These are phyloP conservation scores for Poecilia wingei DNA, from an alignment of 2,797 vertebrate species.

Conservation along the genomic window DNA sequence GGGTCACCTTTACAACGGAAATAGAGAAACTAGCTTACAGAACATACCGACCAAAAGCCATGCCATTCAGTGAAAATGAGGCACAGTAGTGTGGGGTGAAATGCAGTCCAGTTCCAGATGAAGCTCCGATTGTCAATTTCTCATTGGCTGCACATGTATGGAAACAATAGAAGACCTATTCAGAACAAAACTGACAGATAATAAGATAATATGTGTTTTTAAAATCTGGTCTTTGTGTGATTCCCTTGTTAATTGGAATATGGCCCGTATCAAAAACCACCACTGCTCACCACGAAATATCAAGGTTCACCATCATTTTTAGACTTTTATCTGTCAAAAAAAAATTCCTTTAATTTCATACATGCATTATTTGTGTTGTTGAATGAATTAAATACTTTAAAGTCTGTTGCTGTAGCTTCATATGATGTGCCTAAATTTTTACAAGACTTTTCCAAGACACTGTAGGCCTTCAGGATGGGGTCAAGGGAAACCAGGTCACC, in stretches of 20 bases:
- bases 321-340: not conserved
- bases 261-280: not conserved
- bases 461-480: slow-evolving; percentile 26
- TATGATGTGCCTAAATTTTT: not conserved
- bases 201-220: not conserved
- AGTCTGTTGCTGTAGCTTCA: not conserved
- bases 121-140: not conserved
- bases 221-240: not conserved
- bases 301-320: not conserved
- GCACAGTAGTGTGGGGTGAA: not conserved
- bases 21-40: no score
- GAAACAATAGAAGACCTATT: not conserved
- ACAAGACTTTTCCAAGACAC: not conserved
- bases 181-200: not conserved
- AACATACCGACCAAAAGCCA: no score
- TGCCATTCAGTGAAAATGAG: no score
- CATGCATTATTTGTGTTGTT: not conserved
- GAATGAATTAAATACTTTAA: not conserved
- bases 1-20: no score
- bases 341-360: not conserved
- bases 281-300: not conserved
- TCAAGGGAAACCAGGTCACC: slow-evolving; percentile 70
- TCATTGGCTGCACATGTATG: not conserved
- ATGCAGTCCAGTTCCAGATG: not conserved
- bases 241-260: not conserved